These are phyloP conservation scores for Alectoris magna DNA, from an alignment of 2,797 vertebrate genomes.

Conservation along the genomic window DNA sequence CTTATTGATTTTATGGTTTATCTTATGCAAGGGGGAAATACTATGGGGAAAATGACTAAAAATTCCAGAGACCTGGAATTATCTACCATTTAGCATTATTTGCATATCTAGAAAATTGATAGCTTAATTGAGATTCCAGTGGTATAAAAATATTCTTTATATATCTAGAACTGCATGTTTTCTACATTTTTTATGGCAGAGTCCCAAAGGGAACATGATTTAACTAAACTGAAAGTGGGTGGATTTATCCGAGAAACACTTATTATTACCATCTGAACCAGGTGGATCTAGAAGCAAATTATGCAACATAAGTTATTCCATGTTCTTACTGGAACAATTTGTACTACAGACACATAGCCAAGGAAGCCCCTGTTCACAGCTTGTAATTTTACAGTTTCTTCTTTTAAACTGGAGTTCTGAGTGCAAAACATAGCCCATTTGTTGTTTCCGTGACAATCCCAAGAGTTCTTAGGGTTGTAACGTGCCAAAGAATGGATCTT, in stretches of 20 bases:
- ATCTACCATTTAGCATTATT: conserved; percentile 17
- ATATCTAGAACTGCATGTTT: conserved; percentile 54
- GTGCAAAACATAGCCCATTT: neutral
- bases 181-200: conserved; percentile 58
- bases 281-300: conserved; percentile 67
- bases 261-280: conserved; percentile 64
- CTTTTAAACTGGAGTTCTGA: neutral
- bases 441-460: neutral
- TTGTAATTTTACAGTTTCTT: conserved; percentile 37
- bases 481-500: neutral
- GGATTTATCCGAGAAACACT: conserved; percentile 66
- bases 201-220: conserved; percentile 64
- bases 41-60: neutral
- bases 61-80: neutral
- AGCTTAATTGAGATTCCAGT: conserved; percentile 29
- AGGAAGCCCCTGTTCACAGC: neutral
- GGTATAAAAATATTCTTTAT: conserved; percentile 41
- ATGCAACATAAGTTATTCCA: conserved; percentile 50
- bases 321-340: conserved; percentile 61
- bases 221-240: conserved; percentile 60
- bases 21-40: neutral
- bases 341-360: conserved; percentile 43
- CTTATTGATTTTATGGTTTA: neutral
- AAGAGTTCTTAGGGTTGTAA: neutral
- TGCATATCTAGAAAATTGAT: neutral